Conservation (phyloP, 2,888 invertebrate species). For the Mycalesis mineus region DNA sequence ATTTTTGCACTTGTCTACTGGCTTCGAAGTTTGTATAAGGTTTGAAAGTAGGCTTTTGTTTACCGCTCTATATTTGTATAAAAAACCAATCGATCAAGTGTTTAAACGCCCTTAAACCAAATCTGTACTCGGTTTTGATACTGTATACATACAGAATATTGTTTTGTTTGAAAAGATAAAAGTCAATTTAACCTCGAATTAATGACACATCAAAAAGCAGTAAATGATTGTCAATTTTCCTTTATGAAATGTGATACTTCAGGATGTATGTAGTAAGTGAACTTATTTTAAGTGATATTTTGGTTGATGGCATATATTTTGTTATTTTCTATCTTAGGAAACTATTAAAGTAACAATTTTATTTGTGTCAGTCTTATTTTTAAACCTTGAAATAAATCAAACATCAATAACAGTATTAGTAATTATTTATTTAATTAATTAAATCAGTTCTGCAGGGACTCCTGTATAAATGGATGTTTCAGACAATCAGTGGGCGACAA, state of each 20-base stretch:
- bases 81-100: background rate
- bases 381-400: conserved; percentile 18
- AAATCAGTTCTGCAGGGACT: conserved; percentile 47
- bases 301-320: conserved; percentile 67
- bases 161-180: conserved; percentile 4
- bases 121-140: background rate
- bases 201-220: conserved; percentile 17
- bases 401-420: conserved; percentile 18
- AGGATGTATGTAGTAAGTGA: conserved; percentile 43
- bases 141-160: background rate
- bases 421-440: conserved; percentile 32
- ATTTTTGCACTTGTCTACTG: too few species aligned
- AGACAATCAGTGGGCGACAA: conserved; percentile 92
- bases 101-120: background rate
- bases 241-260: conserved; percentile 65
- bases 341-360: conserved; percentile 59
- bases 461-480: conserved; percentile 91
- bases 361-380: conserved; percentile 50
- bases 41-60: too few species aligned
- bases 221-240: conserved; percentile 46
- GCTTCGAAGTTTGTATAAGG: too few species aligned
- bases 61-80: too few species aligned
- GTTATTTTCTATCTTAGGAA: conserved; percentile 64
- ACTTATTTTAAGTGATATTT: conserved; percentile 63
- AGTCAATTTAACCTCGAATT: conserved; percentile 28